Base-by-base conservation (phyloP, 2,888 invertebrate genomes). In the Thereva unica region DNA sequence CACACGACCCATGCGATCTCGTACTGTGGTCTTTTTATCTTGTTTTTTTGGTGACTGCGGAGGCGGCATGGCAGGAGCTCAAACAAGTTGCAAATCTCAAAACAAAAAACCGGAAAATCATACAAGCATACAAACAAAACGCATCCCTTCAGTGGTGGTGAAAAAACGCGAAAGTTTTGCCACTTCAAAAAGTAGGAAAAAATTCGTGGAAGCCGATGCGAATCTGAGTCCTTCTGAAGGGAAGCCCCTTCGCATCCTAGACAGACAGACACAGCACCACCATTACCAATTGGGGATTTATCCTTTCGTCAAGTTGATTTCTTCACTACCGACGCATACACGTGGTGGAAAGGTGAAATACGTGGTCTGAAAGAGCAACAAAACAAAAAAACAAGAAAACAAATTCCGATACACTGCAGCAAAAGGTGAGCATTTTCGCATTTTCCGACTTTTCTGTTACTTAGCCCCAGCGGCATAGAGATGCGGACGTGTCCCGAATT, bases 51-150 rank as follows among this genome's bases (percentile, higher is more conserved):
- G 61, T 45, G 61, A 50, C 61, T 61, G 49, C 61, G 50, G 61
- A 45, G 61, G 50, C 50, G 50, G 49, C 61, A 44, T 50, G 57
- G 44, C 65, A 59, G 47, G 52, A 65, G 55, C 64, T 67, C 69
- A 69, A 69, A 69, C 69, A 69, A 69, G 69, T 69, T 67, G 64
- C 67, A 69, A 69, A 69, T 69, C 67, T 68, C 67, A 38, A 55
- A 64, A 41, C 54, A 64, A 69, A 69, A 69, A 69, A 55, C 69
- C 69, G 61, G 64, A 66, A 68, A 68, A 68, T 68, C 66, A 54
- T 59, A 64, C 63, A 10, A 50, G 52, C 38, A 53, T 35, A 40
- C 10, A 34, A 53, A 42, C 53, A 64, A 61, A 61, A 61, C 61
- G 61, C 61, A 61, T 61, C 61, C 61, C 61, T 35, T 34, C 50